These are phyloP conservation scores for Gorsachius magnificus DNA, from an alignment of 2,797 vertebrate species.

Conservation along the genomic window DNA sequence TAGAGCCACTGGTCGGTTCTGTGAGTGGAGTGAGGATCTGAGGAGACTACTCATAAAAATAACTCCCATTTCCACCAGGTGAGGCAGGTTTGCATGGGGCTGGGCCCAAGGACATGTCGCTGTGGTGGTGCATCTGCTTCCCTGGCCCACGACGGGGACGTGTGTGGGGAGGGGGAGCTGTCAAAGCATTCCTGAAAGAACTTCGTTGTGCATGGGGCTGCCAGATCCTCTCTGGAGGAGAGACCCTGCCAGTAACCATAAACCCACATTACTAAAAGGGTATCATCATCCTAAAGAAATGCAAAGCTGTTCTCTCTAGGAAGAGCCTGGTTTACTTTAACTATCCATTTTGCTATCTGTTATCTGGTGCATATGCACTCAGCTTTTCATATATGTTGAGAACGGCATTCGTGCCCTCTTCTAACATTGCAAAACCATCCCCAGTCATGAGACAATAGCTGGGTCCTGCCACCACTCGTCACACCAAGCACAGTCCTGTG, in stretches of 20 bases:
- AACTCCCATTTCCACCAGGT: background rate
- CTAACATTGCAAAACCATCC: rapidly evolving
- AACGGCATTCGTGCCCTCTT: rapidly evolving
- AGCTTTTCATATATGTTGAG: rapidly evolving
- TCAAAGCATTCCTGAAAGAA: background rate
- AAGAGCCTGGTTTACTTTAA: background rate
- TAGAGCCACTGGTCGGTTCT: background rate
- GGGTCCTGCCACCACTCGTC: background rate
- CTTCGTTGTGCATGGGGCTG: background rate
- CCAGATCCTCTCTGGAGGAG: background rate
- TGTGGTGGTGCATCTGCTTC: background rate
- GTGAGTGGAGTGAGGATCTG: background rate
- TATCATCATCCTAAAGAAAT: background rate
- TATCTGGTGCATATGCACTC: background rate
- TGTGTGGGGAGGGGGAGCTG: background rate
- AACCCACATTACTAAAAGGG: background rate
- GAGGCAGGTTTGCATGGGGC: background rate
- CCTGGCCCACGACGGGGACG: rapidly evolving
- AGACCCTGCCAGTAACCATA: background rate
- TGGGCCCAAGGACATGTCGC: rapidly evolving
- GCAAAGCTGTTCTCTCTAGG: background rate
- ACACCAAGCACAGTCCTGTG: rapidly evolving
- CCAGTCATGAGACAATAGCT: rapidly evolving
- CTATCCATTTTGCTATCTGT: rapidly evolving
- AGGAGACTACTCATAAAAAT: background rate